phyloP scores from a whole-genome alignment of 2,113 vertebrate genomes.

The Tonatia bakeri region DNA sequence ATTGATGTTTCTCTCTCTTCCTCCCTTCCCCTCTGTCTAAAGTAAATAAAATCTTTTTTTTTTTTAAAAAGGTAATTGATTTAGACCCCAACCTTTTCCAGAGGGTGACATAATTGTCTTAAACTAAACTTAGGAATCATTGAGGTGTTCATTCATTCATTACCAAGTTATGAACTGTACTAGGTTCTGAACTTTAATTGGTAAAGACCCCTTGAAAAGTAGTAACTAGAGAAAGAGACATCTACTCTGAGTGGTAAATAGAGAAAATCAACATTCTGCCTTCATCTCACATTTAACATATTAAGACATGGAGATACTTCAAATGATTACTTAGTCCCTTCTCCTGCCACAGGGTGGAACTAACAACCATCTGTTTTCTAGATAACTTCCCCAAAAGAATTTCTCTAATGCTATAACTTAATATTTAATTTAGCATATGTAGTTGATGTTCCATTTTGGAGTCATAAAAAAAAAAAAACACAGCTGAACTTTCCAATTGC shows the following conservation, averaged over 20 bases:
- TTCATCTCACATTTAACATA: background rate
- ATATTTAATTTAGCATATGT: background rate
- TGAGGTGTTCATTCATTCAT: background rate
- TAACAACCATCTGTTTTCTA: conserved; percentile 18
- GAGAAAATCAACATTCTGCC: background rate
- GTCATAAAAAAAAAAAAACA: conserved; percentile 37
- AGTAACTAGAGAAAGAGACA: background rate
- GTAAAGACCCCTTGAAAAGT: background rate
- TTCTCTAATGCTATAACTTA: background rate
- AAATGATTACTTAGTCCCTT: background rate
- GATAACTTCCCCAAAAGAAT: background rate
- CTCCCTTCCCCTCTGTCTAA: too few relatives aligned
- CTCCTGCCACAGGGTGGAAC: background rate
- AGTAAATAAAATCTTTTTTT: too few relatives aligned
- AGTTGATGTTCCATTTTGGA: background rate
- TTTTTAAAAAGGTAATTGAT: background rate
- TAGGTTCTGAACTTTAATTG: background rate
- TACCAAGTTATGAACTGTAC: background rate
- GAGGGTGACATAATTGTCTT: background rate
- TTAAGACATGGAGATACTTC: background rate
- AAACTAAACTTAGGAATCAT: background rate
- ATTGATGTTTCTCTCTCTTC: too few relatives aligned
- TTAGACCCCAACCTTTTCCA: background rate
- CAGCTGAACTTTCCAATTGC: background rate
- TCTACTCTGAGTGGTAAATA: background rate